phyloP scores from a whole-genome alignment of 1,140 invertebrate genomes.

The Hydropsyche tenuis region DNA sequence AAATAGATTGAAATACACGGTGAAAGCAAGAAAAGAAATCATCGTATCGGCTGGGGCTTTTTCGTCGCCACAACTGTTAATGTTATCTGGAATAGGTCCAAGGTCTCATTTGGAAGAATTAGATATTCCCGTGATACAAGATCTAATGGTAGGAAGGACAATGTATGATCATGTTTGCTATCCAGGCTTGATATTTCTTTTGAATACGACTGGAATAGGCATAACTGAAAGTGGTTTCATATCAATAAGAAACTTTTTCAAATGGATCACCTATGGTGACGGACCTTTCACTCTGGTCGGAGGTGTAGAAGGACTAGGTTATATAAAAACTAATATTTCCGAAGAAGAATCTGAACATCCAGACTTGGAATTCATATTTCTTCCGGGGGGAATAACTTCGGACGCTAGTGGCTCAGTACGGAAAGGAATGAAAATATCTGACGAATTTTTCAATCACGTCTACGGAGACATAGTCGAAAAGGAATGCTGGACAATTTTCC shows the following conservation, averaged over 20 bases:
- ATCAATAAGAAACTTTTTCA: slow-evolving; percentile 53
- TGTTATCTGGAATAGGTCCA: slow-evolving; percentile 78
- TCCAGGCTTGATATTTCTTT: slow-evolving; percentile 67
- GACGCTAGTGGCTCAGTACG: slow-evolving; percentile 69
- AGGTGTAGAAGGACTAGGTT: slow-evolving; percentile 65
- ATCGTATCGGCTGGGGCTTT: slow-evolving; percentile 73
- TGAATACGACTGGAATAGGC: slow-evolving; percentile 59
- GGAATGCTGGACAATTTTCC: slow-evolving; percentile 56
- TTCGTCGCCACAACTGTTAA: slow-evolving; percentile 76
- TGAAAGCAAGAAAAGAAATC: slow-evolving; percentile 67
- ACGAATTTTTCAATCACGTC: slow-evolving; percentile 65
- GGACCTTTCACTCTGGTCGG: slow-evolving; percentile 62
- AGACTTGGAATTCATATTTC: slow-evolving; percentile 70
- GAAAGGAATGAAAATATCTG: slow-evolving; percentile 64
- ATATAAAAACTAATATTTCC: slow-evolving; percentile 66
- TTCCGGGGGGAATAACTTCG: slow-evolving; percentile 64
- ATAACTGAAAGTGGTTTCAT: slow-evolving; percentile 54
- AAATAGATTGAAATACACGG: slow-evolving; percentile 54
- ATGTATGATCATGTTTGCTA: slow-evolving; percentile 76
- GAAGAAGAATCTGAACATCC: slow-evolving; percentile 64
- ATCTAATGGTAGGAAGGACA: slow-evolving; percentile 72
- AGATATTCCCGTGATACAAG: slow-evolving; percentile 66
- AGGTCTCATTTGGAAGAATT: slow-evolving; percentile 66
- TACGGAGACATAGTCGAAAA: slow-evolving; percentile 61
- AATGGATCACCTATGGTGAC: slow-evolving; percentile 58